Base-by-base conservation (phyloP, 2,888 invertebrate genomes). In the Xylota segnis region DNA sequence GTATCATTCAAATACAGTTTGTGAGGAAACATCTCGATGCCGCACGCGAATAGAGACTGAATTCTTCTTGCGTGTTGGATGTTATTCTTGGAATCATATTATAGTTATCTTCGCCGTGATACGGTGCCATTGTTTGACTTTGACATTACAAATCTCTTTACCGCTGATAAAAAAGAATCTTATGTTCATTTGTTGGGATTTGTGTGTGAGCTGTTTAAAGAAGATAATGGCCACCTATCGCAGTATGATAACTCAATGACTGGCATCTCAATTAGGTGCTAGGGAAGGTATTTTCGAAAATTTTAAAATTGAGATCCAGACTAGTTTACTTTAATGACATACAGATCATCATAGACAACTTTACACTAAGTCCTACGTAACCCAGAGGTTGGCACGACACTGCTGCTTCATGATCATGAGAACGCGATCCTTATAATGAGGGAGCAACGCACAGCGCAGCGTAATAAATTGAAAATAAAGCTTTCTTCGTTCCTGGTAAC, bases 11-110 rank as follows among this genome's bases (percentile, higher is more conserved):
- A 12, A 27, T 66, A 77, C 16, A 86, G 45, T 14, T 72, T 77
- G 6, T 72, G 59, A 6, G 86, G 86, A 54, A 86, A 86, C 86
- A 86, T 86, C 47, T 61, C 27, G 9, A 40, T 32, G 32, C 43
- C 23, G 9, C 34, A 6, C 5, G 14, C 27, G 9, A 12, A 23
- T 12, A 43, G 12, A 18, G 32, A 74, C 74, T 74, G 18, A 54
- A 10, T 32, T 40, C 5, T 5, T 23, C 18, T 2, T n/a, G 4
- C 16, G 37, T 37, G 16, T 2, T 45, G 56, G 16, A 14, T 9
- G 16, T 0, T 27, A 27, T 0, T 5, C 0, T 23, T 27, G 2
- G 0, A 3, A 0, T 32, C 10, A 1, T 6, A 34, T 18, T 18
- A 9, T 2, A 4, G 34, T 74, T 75, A 66, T 75, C 75, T 66